phyloP scores from a whole-genome alignment of 2,888 invertebrate genomes.

The Drosophila yooni region DNA sequence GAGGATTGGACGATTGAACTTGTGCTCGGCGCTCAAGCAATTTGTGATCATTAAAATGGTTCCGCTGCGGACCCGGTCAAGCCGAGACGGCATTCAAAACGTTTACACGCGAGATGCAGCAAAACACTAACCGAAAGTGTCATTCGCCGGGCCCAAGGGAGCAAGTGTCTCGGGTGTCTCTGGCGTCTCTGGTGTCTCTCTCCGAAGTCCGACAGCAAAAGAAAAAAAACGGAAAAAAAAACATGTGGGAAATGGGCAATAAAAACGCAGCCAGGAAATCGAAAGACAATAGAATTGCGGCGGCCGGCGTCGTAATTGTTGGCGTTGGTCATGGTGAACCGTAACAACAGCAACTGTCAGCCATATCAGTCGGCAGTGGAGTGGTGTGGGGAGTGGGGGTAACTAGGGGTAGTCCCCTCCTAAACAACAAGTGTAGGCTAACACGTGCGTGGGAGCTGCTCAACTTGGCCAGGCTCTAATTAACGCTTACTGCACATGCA shows the following conservation, averaged over 20 bases:
- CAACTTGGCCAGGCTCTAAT: conserved; percentile 53
- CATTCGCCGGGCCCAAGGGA: conserved; percentile 41
- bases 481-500: conserved; percentile 37
- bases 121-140: conserved; percentile 53
- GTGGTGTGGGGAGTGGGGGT: neutral
- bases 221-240: neutral
- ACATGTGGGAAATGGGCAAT: conserved; percentile 77
- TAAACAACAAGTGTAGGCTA: conserved; percentile 51
- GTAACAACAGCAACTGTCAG: conserved; percentile 79
- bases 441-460: conserved; percentile 72
- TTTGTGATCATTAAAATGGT: conserved; percentile 77
- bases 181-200: conserved; percentile 38
- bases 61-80: conserved; percentile 48
- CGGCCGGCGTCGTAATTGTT: conserved; percentile 68
- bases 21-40: conserved; percentile 52
- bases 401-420: conserved; percentile 10
- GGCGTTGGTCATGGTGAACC: conserved; percentile 80
- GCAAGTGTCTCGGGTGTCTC: conserved; percentile 10
- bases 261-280: conserved; percentile 73
- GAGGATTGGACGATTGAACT: conserved; percentile 54
- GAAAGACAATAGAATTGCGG: conserved; percentile 79
- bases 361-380: conserved; percentile 5
- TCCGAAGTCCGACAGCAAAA: conserved; percentile 22
- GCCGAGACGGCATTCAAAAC: conserved; percentile 23
- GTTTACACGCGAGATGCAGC: conserved; percentile 22